Conservation (phyloP, 2,797 vertebrate genomes). For the Anguilla marmorata region DNA sequence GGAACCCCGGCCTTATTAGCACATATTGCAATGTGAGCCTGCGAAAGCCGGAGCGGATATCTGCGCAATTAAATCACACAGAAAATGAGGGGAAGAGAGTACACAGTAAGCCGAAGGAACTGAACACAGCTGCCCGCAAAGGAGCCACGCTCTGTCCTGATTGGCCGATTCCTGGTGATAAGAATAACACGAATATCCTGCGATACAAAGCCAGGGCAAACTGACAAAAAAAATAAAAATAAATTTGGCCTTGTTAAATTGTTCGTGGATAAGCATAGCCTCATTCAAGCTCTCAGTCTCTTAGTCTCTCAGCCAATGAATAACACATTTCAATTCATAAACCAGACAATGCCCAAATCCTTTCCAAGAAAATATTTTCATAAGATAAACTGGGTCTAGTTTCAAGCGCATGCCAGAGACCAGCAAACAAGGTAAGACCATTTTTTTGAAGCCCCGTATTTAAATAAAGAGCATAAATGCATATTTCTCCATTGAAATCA, state of each 20-base stretch:
- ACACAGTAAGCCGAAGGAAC: neutral
- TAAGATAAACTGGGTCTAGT: neutral
- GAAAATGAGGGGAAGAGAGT: neutral
- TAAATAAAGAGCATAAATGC: neutral
- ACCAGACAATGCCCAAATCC: neutral
- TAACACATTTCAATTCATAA: conserved; percentile 1
- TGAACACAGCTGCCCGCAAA: neutral
- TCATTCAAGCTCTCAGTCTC: neutral
- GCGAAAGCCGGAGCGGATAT: neutral
- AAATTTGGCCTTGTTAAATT: neutral
- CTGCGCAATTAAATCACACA: neutral
- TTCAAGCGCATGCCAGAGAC: neutral
- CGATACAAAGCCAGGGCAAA: neutral
- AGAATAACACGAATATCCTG: neutral
- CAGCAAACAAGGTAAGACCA: neutral
- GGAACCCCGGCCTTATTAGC: neutral
- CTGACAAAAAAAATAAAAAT: neutral
- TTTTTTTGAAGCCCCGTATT: neutral
- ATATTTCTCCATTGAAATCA: neutral
- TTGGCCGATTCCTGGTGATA: neutral
- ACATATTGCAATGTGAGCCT: neutral
- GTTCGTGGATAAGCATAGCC: neutral
- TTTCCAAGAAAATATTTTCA: neutral
- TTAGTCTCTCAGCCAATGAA: neutral
- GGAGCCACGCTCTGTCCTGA: neutral